Evolutionary conservation across 1,140 invertebrate genomes (phyloP).

Genomic region (Ctenoplectra terminalis): DNA sequence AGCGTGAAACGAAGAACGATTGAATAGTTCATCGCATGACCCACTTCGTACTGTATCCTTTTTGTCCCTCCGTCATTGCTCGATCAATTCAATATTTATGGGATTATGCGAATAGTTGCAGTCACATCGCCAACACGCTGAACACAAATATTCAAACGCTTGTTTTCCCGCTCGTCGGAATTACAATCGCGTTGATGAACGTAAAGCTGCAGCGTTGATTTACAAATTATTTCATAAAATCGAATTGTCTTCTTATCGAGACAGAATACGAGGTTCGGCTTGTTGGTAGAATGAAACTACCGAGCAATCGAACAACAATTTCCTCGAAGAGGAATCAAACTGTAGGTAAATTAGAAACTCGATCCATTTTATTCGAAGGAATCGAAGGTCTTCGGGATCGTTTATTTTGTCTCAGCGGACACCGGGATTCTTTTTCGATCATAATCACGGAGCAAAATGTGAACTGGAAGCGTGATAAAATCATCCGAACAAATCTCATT

Average conservation of each 20-base stretch:
- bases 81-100: background rate
- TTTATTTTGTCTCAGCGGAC: background rate
- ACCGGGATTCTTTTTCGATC: background rate
- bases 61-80: background rate
- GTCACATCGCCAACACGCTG: background rate
- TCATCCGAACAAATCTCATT: background rate
- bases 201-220: background rate
- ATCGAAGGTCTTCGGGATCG: background rate
- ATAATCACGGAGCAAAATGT: background rate
- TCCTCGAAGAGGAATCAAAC: background rate
- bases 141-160: background rate
- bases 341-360: background rate
- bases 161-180: background rate
- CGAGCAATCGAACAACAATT: background rate
- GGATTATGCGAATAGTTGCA: background rate
- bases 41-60: background rate
- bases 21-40: background rate
- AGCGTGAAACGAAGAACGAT: background rate
- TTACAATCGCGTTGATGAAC: conserved; percentile 24
- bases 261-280: background rate
- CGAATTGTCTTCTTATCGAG: conserved; percentile 1
- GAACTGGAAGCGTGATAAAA: background rate
- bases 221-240: conserved; percentile 17
- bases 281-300: background rate
- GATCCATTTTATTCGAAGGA: background rate